Base-by-base conservation (phyloP, 2,113 vertebrate genomes). In the Alligator mississippiensis region DNA sequence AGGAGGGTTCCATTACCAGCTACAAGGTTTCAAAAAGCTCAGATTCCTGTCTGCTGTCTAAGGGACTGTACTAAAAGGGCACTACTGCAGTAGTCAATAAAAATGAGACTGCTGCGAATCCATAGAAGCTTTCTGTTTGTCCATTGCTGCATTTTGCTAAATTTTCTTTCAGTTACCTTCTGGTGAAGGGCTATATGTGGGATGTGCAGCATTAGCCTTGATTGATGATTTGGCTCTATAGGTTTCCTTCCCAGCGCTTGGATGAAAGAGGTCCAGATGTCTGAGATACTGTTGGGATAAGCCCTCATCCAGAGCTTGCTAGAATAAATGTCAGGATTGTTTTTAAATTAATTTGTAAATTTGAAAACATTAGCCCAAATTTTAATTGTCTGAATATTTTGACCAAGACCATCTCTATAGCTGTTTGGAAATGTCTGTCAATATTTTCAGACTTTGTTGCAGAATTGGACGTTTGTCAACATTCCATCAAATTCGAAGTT, bases 71-170 rank as follows among this genome's bases (percentile, higher is more conserved):
- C 28, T 80, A 84, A 74, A 76, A 30, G 79, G 83, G 11, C 60
- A 79, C 1, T 88, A 66, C 47, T 84, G 25, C 13, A 88, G 25
- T 28, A 80, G 25, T 88, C 28, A 63, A 86, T 86, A 91, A 86
- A 91, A 91, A 64, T 59, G 72, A 88, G 27, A n/a, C n/a, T 66
- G 3, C 63, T n/a, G 63, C n/a, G 78, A 38, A 68, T 93, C 84
- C 82, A 13, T 80, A 30, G 81, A 55, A 68, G 17, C 77, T 80
- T 62, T 78, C 24, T 70, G 7, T 76, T 90, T 68, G 66, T 30
- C 4, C n/a, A 30, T 9, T 17, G 7, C 14, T 62, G 6, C 9
- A 1, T 9, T 3, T 7, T 87, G 89, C 47, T 70, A n/a, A 84
- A 90, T 59, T 77, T 16, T 79, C 3, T 15, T 79, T n/a, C 55